These are phyloP conservation scores for Apodemia hepburni DNA, from an alignment of 2,888 invertebrate genomes.

Conservation along the genomic window DNA sequence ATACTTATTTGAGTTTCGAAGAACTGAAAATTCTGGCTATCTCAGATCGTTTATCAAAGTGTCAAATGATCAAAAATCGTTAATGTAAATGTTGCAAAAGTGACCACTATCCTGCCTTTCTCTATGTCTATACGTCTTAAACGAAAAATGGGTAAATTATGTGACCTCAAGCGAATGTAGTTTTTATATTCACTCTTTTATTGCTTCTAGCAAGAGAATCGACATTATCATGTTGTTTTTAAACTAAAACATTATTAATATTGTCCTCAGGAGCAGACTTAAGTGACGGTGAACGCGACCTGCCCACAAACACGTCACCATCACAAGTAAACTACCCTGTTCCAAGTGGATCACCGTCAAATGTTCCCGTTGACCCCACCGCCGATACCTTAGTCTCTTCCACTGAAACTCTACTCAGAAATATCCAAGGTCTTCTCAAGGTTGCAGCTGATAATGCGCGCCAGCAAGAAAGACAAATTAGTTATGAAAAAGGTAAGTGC, in stretches of 20 bases:
- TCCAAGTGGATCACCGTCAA: conserved; percentile 79
- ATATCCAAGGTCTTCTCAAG: conserved; percentile 97
- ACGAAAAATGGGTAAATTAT: no score
- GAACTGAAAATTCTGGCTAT: no score
- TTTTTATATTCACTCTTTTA: neutral
- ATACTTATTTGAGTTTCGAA: no score
- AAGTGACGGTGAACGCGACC: conserved; percentile 87
- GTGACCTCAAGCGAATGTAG: no score
- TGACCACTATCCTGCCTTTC: no score
- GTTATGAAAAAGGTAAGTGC: conserved; percentile 95
- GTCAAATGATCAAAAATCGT: no score
- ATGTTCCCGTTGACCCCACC: conserved; percentile 66
- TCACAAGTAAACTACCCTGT: conserved; percentile 91
- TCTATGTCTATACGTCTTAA: no score
- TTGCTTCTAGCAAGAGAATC: neutral
- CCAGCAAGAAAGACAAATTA: conserved; percentile 97
- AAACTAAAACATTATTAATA: neutral
- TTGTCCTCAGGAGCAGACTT: conserved; percentile 80
- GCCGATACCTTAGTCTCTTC: conserved; percentile 85
- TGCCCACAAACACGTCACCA: conserved; percentile 81
- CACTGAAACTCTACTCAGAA: conserved; percentile 95
- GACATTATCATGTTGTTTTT: neutral
- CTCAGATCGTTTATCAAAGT: no score
- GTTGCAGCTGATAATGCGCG: conserved; percentile 98
- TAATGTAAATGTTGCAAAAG: no score